These are phyloP conservation scores for Anoplius nigerrimus DNA, from an alignment of 2,888 invertebrate genomes.

Conservation along the genomic window DNA sequence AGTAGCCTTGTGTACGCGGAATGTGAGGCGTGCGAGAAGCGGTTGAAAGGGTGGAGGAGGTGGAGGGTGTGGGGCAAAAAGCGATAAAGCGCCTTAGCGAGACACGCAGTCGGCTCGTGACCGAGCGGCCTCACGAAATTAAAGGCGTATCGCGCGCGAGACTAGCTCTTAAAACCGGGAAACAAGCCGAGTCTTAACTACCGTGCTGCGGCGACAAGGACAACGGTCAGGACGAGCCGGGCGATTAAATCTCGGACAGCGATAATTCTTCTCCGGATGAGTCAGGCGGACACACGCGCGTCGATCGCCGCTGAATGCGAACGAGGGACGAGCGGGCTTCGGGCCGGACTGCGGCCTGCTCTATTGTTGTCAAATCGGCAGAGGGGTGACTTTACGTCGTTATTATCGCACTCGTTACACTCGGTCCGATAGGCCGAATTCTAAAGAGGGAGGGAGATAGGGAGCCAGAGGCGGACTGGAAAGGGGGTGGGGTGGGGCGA, in stretches of 20 bases:
- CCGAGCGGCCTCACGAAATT: conserved; percentile 35
- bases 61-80: conserved; percentile 29
- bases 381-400: conserved; percentile 29
- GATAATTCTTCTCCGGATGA: conserved; percentile 38
- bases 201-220: conserved; percentile 33
- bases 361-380: conserved; percentile 22
- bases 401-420: conserved; percentile 36
- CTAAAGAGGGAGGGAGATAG: conserved; percentile 1
- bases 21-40: background rate
- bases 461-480: too few relatives aligned
- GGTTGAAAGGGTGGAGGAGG: background rate
- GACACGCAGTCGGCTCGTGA: conserved; percentile 19
- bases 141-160: conserved; percentile 21
- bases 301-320: background rate
- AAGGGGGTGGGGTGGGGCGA: too few relatives aligned
- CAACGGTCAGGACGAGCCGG: conserved; percentile 25
- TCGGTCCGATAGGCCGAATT: conserved; percentile 17
- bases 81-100: conserved; percentile 34
- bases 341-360: conserved; percentile 15
- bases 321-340: background rate
- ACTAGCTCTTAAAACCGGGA: conserved; percentile 30
- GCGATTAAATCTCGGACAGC: conserved; percentile 40
- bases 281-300: conserved; percentile 13
- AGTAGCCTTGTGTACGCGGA: too few relatives aligned
- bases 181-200: conserved; percentile 35